phyloP scores from a whole-genome alignment of 1,140 invertebrate species.

The Vollenhovia emeryi region DNA sequence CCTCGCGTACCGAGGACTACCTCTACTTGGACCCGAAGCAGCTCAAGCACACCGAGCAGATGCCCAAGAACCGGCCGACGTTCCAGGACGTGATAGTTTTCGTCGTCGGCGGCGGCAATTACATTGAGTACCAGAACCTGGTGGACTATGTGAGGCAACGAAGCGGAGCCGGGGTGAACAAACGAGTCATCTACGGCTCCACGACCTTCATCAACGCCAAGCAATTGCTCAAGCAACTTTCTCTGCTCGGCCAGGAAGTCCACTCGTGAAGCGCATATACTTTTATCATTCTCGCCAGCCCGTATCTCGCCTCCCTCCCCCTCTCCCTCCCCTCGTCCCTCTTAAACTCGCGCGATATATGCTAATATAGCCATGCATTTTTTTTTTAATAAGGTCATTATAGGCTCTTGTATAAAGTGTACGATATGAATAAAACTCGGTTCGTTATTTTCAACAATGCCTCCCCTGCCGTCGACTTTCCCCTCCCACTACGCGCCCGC shows the following conservation, averaged over 20 bases:
- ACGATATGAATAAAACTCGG: conserved; percentile 66
- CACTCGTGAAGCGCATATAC: conserved; percentile 79
- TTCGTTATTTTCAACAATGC: conserved; percentile 68
- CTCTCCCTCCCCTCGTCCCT: neutral
- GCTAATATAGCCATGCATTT: conserved; percentile 8
- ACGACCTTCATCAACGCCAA: conserved; percentile 96
- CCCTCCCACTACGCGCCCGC: neutral
- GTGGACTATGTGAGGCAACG: conserved; percentile 97
- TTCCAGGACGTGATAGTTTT: conserved; percentile 98
- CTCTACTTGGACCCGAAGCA: conserved; percentile 97
- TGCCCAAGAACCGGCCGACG: conserved; percentile 88
- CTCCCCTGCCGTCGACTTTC: neutral
- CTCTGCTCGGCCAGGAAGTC: conserved; percentile 90
- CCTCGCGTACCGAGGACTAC: conserved; percentile 94
- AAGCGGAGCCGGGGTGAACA: conserved; percentile 89
- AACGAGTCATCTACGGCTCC: conserved; percentile 97
- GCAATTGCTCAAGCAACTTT: conserved; percentile 97
- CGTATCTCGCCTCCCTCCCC: neutral
- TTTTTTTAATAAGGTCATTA: conserved; percentile 43
- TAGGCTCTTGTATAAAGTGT: conserved; percentile 66
- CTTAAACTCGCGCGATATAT: neutral
- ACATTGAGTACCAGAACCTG: conserved; percentile 99
- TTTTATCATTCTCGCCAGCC: neutral
- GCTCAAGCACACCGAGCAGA: conserved; percentile 89
- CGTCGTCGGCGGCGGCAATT: conserved; percentile 99